Base-by-base conservation (phyloP, 2,888 invertebrate genomes). In the Ecliptopera silaceata region DNA sequence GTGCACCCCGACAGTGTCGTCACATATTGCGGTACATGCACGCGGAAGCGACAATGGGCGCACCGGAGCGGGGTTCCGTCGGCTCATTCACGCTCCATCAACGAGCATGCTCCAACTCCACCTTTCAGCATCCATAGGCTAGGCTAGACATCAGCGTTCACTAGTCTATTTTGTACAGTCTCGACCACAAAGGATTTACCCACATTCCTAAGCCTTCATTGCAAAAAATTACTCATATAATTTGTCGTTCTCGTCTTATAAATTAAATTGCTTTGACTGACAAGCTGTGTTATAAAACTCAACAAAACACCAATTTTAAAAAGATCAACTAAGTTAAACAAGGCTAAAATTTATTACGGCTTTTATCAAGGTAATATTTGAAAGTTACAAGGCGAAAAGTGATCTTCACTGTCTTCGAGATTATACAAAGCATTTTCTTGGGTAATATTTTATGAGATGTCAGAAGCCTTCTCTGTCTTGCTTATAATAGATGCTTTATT, bases 11-110 rank as follows among this genome's bases (percentile, higher is more conserved):
- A 41, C 58, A 49, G 45, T 54, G 53, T 58, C 49, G 53, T 54
- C 53, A 58, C 57, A 53, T 58, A 58, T 49, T 49, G 53, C 58
- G 53, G 50, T 54, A 50, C 53, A 50, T 51, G 61, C 46, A 79
- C 75, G 73, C 85, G 86, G 86, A 85, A 88, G 80, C 74, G 73
- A 88, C 86, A 88, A 86, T 84, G 77, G 79, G 75, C 69, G 74
- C 85, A 83, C 61, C 84, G 79, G 82, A 77, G 84, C 88, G 77
- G 65, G 79, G 82, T 79, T 90, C 90, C 90, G 88, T 82, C 66
- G 68, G 42, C 42, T 42, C 71, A 80, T 84, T 85, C 84, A 86
- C 84, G 87, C 79, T 80, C 82, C 86, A 89, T 86, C 86, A 80
- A 80, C 75, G 50, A 54, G 45, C 54, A 50, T 54, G 72, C 70